These are phyloP conservation scores for Athripsodes cinereus DNA, from an alignment of 2,888 invertebrate genomes.

Conservation along the genomic window DNA sequence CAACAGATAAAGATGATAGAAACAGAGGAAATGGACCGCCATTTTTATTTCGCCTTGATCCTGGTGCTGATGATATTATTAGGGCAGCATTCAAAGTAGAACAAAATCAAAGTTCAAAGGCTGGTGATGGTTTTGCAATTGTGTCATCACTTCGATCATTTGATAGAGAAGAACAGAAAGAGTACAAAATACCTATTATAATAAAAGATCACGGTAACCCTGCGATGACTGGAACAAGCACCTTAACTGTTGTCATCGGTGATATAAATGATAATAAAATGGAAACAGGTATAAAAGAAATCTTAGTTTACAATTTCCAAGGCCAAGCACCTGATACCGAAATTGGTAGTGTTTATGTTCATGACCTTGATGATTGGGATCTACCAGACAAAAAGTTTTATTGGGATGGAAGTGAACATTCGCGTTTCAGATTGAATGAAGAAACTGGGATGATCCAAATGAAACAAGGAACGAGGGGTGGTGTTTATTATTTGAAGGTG, in stretches of 20 bases:
- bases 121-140: constrained; percentile 75
- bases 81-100: constrained; percentile 68
- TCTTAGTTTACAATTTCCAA: constrained; percentile 77
- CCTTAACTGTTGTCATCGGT: constrained; percentile 75
- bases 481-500: constrained; percentile 53
- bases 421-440: constrained; percentile 62
- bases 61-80: constrained; percentile 43
- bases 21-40: constrained; percentile 48
- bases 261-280: constrained; percentile 83
- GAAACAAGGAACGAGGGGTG: constrained; percentile 66
- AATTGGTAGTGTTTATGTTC: constrained; percentile 74
- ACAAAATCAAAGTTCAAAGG: constrained; percentile 71
- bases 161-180: constrained; percentile 72
- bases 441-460: constrained; percentile 74
- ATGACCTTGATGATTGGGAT: constrained; percentile 84
- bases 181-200: constrained; percentile 73
- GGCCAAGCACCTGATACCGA: constrained; percentile 62
- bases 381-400: constrained; percentile 75
- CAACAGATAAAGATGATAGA: constrained; percentile 42
- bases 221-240: constrained; percentile 71
- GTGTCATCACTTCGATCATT: constrained; percentile 68
- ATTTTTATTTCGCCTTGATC: constrained; percentile 47
- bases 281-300: constrained; percentile 74
- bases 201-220: constrained; percentile 77
- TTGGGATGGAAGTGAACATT: constrained; percentile 61